phyloP scores from a whole-genome alignment of 1,140 invertebrate genomes.

The Dolichoris vasculosae region DNA sequence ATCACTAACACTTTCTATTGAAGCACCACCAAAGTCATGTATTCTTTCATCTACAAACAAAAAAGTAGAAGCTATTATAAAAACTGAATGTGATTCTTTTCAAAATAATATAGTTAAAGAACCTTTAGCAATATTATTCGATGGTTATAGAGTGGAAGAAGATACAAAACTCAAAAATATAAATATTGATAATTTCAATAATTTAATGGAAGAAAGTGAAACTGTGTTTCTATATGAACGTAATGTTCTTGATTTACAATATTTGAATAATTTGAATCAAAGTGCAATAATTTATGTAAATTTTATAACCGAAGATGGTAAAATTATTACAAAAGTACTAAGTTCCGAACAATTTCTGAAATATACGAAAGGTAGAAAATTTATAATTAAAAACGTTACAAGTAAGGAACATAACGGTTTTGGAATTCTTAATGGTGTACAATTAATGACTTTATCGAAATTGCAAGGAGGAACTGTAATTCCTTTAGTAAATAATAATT shows the following conservation, averaged over 20 bases:
- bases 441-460: background rate
- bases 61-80: constrained; percentile 50
- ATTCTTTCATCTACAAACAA: constrained; percentile 62
- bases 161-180: constrained; percentile 6
- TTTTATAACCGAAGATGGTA: constrained; percentile 55
- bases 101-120: constrained; percentile 52
- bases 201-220: background rate
- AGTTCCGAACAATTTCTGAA: constrained; percentile 59
- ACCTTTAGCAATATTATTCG: background rate
- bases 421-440: background rate
- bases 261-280: constrained; percentile 14
- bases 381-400: background rate
- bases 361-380: constrained; percentile 54
- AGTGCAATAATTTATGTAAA: constrained; percentile 58
- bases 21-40: constrained; percentile 58
- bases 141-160: background rate
- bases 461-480: background rate
- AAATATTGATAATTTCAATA: constrained; percentile 7
- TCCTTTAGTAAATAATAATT: background rate
- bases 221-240: background rate
- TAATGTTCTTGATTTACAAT: background rate
- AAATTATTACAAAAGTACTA: constrained; percentile 53
- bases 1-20: constrained; percentile 16
- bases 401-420: background rate
- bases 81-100: constrained; percentile 35